Conservation (phyloP, 2,113 vertebrate species). For the Halcyon malimbica region DNA sequence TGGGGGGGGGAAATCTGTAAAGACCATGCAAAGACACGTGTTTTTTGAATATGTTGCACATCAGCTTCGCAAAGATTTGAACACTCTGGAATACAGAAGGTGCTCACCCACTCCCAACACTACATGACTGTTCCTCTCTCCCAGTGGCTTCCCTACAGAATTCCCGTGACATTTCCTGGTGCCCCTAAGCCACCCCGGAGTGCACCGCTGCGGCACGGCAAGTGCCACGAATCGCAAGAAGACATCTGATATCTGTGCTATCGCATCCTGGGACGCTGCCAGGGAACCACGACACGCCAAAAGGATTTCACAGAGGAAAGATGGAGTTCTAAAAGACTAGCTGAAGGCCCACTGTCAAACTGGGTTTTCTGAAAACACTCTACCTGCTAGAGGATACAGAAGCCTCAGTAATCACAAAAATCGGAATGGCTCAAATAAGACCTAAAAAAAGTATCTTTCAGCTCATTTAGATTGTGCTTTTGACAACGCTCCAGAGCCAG, state of each 20-base stretch:
- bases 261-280: slow-evolving; percentile 23
- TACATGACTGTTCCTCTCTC: neutral
- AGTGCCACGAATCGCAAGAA: neutral
- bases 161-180: neutral
- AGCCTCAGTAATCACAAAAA: neutral
- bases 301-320: slow-evolving; percentile 49
- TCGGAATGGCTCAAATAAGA: neutral
- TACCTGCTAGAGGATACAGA: neutral
- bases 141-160: rapidly evolving
- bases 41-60: neutral
- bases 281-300: slow-evolving; percentile 21
- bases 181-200: neutral
- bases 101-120: neutral
- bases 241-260: slow-evolving; percentile 37
- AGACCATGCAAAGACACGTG: neutral
- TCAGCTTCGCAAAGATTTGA: neutral
- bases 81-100: neutral
- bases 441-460: neutral
- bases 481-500: neutral
- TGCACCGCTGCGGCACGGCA: neutral
- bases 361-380: neutral
- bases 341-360: slow-evolving; percentile 1
- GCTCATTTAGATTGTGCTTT: neutral
- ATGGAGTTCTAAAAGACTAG: slow-evolving; percentile 23
- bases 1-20: neutral